Percentiles rank a stretch among this genome's conserved stretches.
Evolutionary conservation across 1,140 invertebrate species (phyloP).

Genomic region (Harlomillsia oculata): DNA sequence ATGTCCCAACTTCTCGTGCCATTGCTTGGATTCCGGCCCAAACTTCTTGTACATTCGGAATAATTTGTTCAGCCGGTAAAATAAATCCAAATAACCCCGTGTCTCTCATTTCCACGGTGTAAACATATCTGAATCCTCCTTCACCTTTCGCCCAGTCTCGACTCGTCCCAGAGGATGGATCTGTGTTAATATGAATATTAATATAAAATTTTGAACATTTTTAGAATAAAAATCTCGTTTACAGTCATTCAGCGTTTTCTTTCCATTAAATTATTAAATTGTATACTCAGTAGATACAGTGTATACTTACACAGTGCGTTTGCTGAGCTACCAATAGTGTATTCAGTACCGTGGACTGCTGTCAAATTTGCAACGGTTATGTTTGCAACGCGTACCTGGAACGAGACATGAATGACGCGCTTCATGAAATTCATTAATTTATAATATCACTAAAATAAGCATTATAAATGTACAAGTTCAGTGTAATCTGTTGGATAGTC

Average conservation of each 20-base stretch:
- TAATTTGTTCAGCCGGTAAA: conserved; percentile 44
- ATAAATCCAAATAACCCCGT: conserved; percentile 48
- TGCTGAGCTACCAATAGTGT: conserved; percentile 36
- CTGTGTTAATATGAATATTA: conserved; percentile 7
- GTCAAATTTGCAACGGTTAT: conserved; percentile 19
- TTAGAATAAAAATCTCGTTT: not conserved
- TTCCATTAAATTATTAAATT: too few species aligned
- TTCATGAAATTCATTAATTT: not conserved
- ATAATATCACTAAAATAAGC: not conserved
- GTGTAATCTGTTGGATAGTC: conserved; percentile 38
- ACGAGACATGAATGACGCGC: not conserved
- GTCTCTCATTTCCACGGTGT: conserved; percentile 44
- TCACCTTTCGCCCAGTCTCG: conserved; percentile 84
- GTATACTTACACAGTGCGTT: conserved; percentile 38
- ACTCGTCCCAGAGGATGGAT: conserved; percentile 57
- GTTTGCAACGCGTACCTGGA: conserved; percentile 2
- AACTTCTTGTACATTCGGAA: conserved; percentile 27
- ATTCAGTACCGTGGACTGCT: conserved; percentile 33
- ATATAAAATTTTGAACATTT: not conserved
- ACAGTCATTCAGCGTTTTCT: not conserved
- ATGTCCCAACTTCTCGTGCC: conserved; percentile 13
- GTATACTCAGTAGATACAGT: too few species aligned
- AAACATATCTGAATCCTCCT: conserved; percentile 68
- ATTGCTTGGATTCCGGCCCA: conserved; percentile 33
- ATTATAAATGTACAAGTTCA: conserved; percentile 36